Evolutionary conservation across 1,140 invertebrate species (phyloP), one percentile per base, ranked within the genome.

Genomic region (Halotydeus destructor): DNA sequence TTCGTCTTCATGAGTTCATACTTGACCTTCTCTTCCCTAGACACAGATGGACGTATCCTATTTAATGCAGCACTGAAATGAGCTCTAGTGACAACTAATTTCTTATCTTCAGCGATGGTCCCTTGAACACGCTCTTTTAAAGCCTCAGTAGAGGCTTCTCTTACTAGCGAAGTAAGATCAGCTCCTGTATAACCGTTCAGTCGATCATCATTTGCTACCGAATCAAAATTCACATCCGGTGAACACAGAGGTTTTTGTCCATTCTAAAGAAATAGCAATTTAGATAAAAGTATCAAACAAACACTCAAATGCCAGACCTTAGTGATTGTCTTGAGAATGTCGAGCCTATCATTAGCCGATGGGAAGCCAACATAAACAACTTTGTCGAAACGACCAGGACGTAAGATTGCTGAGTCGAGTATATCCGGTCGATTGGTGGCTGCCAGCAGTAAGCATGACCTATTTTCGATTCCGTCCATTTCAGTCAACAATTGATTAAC

Each of bases 401-500:
- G 67, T 37, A 97, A 59, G 37, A 98, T 76, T 1, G 93, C 93
- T 3, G 86, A 79, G 66, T 99, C 93, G 45, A 98, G 76, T 5
- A 94, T 93, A 54, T 97, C 91, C 35, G 86, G 85, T 51, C 89
- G 67, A 67, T 99, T 99, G 23, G 83, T 93, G 0, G 91, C 91
- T 3, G 82, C 93, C 63, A 98, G 74, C 3, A 98, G 66, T 59
- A 84, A 97, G 3, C 97, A 91, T 52, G 82, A 74, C 35, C 85
- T 68, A 24, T 70, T 71, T 58, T 89, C 80, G 12, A 97, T 69
- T 5, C 93, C 93, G 59, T 98, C 91, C 89, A 99, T 96, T 69
- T 98, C 93, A 0, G 91, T 96, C 18, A 99, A 60, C 53, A 99
- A 66, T 59, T 97, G 91, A 60, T 96, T 98, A 0, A 98, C 89